These are phyloP conservation scores for Protodeltote pygarga DNA, from an alignment of 2,888 invertebrate species.

Conservation along the genomic window DNA sequence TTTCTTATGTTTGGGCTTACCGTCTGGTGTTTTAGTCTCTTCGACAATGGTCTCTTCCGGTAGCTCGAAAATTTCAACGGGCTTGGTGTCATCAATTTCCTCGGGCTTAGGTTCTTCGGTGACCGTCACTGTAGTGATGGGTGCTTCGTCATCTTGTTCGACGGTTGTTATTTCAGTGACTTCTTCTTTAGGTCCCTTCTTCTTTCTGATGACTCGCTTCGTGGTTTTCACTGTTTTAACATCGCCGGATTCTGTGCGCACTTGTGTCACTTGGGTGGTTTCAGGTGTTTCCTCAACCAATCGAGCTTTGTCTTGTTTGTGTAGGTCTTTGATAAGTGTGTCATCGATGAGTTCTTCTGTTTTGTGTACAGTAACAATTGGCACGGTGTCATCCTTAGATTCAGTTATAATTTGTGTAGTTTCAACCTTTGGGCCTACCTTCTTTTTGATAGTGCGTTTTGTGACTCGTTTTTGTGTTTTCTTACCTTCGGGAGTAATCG, in stretches of 20 bases:
- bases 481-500: too few relatives aligned
- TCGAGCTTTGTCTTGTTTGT: conserved; percentile 20
- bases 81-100: conserved; percentile 17
- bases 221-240: conserved; percentile 58
- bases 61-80: conserved; percentile 41
- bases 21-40: conserved; percentile 56
- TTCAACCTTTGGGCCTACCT: too few relatives aligned
- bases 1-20: conserved; percentile 60
- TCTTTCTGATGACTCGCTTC: too few relatives aligned
- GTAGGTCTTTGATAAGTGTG: conserved; percentile 31
- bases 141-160: too few relatives aligned
- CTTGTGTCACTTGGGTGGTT: conserved; percentile 40
- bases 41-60: conserved; percentile 58
- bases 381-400: conserved; percentile 3
- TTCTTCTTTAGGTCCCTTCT: too few relatives aligned
- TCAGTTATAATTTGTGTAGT: conserved; percentile 6
- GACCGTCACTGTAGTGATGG: too few relatives aligned
- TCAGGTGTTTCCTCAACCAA: conserved; percentile 46
- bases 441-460: too few relatives aligned
- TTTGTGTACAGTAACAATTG: conserved; percentile 3
- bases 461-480: too few relatives aligned
- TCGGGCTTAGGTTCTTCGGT: too few relatives aligned
- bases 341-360: conserved; percentile 45
- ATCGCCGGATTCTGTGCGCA: conserved; percentile 44
- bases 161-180: too few relatives aligned